These are phyloP conservation scores for Tiliacea aurago DNA, from an alignment of 2,888 invertebrate genomes.

Conservation along the genomic window DNA sequence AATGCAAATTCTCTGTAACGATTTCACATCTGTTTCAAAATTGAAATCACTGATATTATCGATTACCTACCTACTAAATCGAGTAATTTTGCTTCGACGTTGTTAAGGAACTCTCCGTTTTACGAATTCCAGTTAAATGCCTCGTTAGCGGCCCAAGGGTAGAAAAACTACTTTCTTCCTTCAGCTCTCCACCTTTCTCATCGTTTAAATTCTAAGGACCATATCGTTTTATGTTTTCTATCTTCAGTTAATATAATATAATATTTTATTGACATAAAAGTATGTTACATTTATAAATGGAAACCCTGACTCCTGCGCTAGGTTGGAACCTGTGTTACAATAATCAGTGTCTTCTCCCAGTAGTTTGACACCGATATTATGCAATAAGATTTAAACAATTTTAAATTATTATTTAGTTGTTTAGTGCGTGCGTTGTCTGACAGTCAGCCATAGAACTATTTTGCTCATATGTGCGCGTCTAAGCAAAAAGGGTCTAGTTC, in stretches of 20 bases:
- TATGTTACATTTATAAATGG: too few relatives aligned
- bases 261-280: too few relatives aligned
- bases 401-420: background rate
- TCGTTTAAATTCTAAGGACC: background rate
- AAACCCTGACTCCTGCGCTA: too few relatives aligned
- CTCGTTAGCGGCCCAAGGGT: background rate
- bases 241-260: background rate
- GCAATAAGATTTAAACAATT: too few relatives aligned
- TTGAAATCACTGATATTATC: constrained; percentile 26
- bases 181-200: background rate
- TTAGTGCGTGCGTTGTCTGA: background rate
- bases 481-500: too few relatives aligned
- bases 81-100: background rate
- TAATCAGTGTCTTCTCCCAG: too few relatives aligned
- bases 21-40: constrained; percentile 67
- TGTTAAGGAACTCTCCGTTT: background rate
- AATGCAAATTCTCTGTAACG: constrained; percentile 67
- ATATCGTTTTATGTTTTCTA: background rate
- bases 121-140: background rate
- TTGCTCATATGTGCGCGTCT: background rate
- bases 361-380: too few relatives aligned
- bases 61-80: background rate
- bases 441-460: background rate
- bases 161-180: background rate
- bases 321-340: too few relatives aligned